Evolutionary conservation across 2,888 invertebrate genomes (phyloP).

Genomic region (Timema cristinae): DNA sequence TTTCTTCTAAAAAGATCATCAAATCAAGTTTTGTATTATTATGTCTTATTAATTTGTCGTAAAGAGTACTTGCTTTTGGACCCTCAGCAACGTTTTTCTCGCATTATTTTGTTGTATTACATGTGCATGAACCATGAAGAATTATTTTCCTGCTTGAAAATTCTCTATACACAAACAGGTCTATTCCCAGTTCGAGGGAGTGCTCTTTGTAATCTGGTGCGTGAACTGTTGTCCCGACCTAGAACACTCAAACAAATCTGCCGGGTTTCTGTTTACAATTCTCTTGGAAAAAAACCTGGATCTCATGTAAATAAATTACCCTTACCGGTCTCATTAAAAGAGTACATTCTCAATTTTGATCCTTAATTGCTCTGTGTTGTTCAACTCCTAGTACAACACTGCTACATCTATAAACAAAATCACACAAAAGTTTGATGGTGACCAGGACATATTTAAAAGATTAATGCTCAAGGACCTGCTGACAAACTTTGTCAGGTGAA

Average conservation of each 20-base stretch:
- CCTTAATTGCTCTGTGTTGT: constrained; percentile 39
- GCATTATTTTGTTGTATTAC: constrained; percentile 62
- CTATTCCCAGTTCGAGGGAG: constrained; percentile 60
- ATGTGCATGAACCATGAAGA: constrained; percentile 64
- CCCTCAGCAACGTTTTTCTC: constrained; percentile 59
- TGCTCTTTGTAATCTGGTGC: constrained; percentile 58
- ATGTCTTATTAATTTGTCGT: constrained; percentile 64
- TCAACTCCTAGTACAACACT: too few species aligned
- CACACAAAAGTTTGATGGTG: too few species aligned
- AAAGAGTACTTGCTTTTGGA: constrained; percentile 60
- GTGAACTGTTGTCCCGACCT: constrained; percentile 61
- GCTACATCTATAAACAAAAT: too few species aligned
- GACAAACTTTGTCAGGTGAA: too few species aligned
- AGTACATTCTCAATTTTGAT: constrained; percentile 65
- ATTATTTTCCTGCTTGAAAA: constrained; percentile 64
- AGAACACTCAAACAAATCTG: constrained; percentile 68
- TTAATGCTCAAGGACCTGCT: too few species aligned
- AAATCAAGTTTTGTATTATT: constrained; percentile 63
- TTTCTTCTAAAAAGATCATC: constrained; percentile 55
- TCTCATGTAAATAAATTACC: constrained; percentile 61
- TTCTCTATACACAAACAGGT: constrained; percentile 60
- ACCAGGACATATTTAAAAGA: too few species aligned
- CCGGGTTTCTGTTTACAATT: constrained; percentile 64
- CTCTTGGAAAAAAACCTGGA: constrained; percentile 60
- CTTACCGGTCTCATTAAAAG: constrained; percentile 62